Evolutionary conservation across 37 sponge, comb jelly and placozoan genomes (phyloP).

Genomic region (Spongilla lacustris): DNA sequence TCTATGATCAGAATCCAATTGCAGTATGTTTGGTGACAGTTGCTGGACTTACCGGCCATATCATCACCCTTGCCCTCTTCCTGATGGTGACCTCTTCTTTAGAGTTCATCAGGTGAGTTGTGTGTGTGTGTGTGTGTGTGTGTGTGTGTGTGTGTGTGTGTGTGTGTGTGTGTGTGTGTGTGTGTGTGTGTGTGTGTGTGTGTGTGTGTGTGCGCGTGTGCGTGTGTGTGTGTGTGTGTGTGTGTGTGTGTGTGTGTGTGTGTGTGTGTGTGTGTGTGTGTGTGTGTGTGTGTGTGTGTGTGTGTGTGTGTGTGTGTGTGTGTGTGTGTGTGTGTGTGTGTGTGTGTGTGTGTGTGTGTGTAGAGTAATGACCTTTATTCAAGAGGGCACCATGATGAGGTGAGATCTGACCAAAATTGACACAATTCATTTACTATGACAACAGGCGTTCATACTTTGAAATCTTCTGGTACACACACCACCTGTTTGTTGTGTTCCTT

Average conservation of each 20-base stretch:
- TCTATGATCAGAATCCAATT: conserved; percentile 32
- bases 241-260: conserved; percentile 20
- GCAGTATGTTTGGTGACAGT: conserved; percentile 55
- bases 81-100: conserved; percentile 96
- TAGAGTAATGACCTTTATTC: too few species aligned
- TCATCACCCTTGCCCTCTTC: conserved; percentile 86
- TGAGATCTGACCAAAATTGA: too few species aligned
- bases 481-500: too few species aligned
- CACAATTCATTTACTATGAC: too few species aligned
- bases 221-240: too few species aligned
- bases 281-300: conserved; percentile 8
- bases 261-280: conserved; percentile 4
- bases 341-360: conserved; percentile 17
- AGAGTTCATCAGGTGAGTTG: conserved; percentile 78
- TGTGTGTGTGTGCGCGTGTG: conserved; percentile 4
- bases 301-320: neutral
- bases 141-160: too few species aligned
- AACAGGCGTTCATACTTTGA: too few species aligned
- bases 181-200: conserved; percentile 21
- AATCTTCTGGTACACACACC: too few species aligned
- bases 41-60: conserved; percentile 93
- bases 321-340: conserved; percentile 9
- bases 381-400: too few species aligned
- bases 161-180: conserved; percentile 5
- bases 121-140: too few species aligned